A percentile compares a stretch with the other conserved stretches of the same genome.
phyloP scores from a whole-genome alignment of 2,888 invertebrate genomes.

The Agrotis segetum region DNA sequence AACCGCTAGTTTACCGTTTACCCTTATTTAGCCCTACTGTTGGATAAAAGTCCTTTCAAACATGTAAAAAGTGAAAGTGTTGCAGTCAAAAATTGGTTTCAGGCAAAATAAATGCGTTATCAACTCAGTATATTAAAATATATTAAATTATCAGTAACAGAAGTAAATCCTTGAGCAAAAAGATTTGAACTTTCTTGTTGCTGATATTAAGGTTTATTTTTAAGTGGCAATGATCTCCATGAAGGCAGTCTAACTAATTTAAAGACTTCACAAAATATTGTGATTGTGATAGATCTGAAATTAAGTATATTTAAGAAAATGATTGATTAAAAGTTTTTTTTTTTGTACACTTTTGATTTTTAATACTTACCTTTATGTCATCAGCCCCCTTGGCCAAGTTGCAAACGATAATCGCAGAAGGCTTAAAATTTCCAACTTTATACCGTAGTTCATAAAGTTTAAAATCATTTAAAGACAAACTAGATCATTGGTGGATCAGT shows the following conservation, averaged over 20 bases:
- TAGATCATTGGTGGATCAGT: no score
- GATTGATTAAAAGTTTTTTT: conserved; percentile 53
- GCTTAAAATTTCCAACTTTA: no score
- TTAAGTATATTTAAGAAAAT: conserved; percentile 36
- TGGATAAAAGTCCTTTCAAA: no score
- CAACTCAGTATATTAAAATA: conserved; percentile 1
- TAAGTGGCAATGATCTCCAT: conserved; percentile 57
- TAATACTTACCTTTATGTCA: neutral
- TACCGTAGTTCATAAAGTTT: no score
- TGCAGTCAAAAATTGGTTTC: neutral
- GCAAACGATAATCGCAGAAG: no score
- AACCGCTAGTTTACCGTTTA: no score
- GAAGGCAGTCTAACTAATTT: conserved; percentile 56
- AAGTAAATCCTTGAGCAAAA: conserved; percentile 23
- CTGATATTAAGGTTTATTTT: conserved; percentile 22
- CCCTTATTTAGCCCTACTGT: no score
- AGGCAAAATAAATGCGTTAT: neutral
- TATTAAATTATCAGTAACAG: conserved; percentile 5
- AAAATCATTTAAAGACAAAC: no score
- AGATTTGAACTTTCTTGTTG: conserved; percentile 4
- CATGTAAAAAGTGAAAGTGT: neutral
- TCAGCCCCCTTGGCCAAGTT: no score
- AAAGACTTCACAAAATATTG: conserved; percentile 40
- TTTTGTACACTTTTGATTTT: conserved; percentile 47
- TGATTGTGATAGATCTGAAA: conserved; percentile 63